These are phyloP conservation scores for Antheraea yamamai DNA, from an alignment of 2,888 invertebrate genomes.

Conservation along the genomic window DNA sequence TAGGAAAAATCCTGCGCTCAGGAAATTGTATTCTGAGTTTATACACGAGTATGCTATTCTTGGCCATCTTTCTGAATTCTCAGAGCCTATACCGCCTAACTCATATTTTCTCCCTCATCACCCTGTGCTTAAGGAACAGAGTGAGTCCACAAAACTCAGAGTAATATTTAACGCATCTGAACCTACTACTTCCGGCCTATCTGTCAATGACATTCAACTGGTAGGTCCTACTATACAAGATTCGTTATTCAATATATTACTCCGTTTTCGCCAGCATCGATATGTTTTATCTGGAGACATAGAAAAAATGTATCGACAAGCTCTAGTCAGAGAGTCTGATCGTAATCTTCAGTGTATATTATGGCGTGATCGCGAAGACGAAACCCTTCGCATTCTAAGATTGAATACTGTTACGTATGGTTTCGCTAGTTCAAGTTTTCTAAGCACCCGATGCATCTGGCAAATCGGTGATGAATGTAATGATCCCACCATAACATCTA, in stretches of 20 bases:
- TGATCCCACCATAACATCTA: neutral
- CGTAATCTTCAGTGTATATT: neutral
- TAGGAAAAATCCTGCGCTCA: neutral
- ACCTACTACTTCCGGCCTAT: constrained; percentile 19
- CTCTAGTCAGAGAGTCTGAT: neutral
- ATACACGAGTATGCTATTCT: neutral
- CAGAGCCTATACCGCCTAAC: neutral
- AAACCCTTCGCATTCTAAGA: neutral
- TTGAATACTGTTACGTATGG: constrained; percentile 3
- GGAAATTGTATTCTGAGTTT: neutral
- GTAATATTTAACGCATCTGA: constrained; percentile 26
- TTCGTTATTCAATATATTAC: constrained; percentile 18
- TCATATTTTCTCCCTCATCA: constrained; percentile 26
- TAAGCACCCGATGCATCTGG: neutral
- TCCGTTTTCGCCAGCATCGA: neutral
- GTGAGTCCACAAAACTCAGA: constrained; percentile 25
- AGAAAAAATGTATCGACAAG: neutral
- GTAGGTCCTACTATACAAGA: constrained; percentile 27
- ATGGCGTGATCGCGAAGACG: neutral
- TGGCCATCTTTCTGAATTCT: constrained; percentile 1
- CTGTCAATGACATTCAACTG: constrained; percentile 25
- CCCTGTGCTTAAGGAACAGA: constrained; percentile 21
- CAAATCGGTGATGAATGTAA: constrained; percentile 1
- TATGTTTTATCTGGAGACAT: neutral
- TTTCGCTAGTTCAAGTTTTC: neutral